Evolutionary conservation across 2,797 vertebrate genomes (phyloP).

Genomic region (Mionectes olivaceus): DNA sequence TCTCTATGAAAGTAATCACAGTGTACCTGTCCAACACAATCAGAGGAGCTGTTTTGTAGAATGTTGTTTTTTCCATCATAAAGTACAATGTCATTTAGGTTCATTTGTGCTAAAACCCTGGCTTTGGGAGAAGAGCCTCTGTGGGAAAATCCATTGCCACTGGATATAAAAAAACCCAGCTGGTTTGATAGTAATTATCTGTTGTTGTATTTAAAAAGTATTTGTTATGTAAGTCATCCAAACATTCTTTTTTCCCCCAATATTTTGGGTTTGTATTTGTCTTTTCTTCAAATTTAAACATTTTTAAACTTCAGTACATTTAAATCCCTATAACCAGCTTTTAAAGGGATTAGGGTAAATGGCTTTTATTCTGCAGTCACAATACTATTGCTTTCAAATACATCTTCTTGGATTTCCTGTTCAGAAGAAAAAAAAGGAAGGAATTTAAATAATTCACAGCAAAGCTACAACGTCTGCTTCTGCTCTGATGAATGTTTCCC

Average conservation of each 20-base stretch:
- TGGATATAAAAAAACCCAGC: not conserved
- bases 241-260: not conserved
- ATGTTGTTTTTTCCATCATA: not conserved
- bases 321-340: conserved; percentile 19
- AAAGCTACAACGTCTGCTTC: conserved; percentile 54
- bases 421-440: conserved; percentile 8
- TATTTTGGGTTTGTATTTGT: not conserved
- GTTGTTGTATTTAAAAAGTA: conserved; percentile 7
- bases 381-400: conserved; percentile 54
- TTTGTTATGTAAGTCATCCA: not conserved
- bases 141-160: not conserved
- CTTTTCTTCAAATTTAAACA: conserved; percentile 23
- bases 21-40: rapidly evolving
- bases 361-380: conserved; percentile 34
- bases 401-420: conserved; percentile 66
- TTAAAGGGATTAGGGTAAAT: conserved; percentile 51
- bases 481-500: conserved; percentile 72
- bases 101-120: not conserved
- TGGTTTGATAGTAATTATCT: not conserved
- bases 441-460: conserved; percentile 73
- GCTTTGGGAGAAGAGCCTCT: not conserved
- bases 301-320: conserved; percentile 16
- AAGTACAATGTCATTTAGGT: not conserved
- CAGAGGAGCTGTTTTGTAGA: not conserved
- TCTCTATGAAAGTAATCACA: not conserved